Evolutionary conservation across 2,113 vertebrate species (phyloP).

Genomic region (Dromaius novaehollandiae): DNA sequence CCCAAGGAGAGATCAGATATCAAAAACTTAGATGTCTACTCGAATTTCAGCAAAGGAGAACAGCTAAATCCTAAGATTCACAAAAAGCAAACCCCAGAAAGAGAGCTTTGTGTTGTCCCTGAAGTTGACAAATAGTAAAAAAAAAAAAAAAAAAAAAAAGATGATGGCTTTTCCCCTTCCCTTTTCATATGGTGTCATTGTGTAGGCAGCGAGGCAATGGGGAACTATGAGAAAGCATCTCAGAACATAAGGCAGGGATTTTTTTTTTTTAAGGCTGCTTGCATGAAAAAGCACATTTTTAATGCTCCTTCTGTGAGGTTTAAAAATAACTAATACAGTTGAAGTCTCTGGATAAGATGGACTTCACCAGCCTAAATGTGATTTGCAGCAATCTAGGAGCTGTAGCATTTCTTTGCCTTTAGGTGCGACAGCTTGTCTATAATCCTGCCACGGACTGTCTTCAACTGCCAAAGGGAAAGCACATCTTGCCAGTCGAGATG

Average conservation of each 20-base stretch:
- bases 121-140: slow-evolving; percentile 13
- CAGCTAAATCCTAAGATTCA: slow-evolving; percentile 5
- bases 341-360: slow-evolving; percentile 33
- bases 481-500: neutral
- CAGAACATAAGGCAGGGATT: slow-evolving; percentile 31
- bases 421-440: slow-evolving; percentile 34
- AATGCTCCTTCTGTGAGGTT: slow-evolving; percentile 67
- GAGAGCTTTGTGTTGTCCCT: slow-evolving; percentile 60
- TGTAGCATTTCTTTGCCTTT: slow-evolving; percentile 28
- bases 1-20: neutral
- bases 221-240: slow-evolving; percentile 58
- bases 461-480: neutral
- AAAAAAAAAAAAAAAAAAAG: neutral
- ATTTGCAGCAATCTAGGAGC: slow-evolving; percentile 30
- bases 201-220: slow-evolving; percentile 46
- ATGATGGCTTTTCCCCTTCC: neutral
- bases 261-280: slow-evolving; percentile 42
- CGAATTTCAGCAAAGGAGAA: slow-evolving; percentile 26
- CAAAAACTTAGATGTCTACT: neutral
- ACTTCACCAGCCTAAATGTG: slow-evolving; percentile 23
- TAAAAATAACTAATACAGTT: slow-evolving; percentile 66
- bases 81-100: slow-evolving; percentile 47
- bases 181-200: slow-evolving; percentile 45
- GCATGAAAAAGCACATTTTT: slow-evolving; percentile 68
- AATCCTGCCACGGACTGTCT: slow-evolving; percentile 3